Evolutionary conservation across 30 jellyfish, hydroid and myxozoan species (phyloP).

Genomic region (Aurelia sp.): DNA sequence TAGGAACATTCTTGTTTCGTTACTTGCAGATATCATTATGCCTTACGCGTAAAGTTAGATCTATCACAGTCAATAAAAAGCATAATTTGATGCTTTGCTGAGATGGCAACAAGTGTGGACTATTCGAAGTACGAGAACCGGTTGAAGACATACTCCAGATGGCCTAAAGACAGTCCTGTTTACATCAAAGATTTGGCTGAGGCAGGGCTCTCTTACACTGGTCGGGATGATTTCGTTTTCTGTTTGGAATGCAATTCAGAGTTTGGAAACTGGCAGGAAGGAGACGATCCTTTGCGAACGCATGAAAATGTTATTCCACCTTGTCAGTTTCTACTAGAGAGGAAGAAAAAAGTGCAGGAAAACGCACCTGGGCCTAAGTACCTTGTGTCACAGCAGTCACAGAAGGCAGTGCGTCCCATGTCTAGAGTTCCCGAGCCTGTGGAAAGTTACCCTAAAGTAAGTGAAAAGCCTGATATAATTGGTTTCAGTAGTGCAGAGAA

Average conservation of each 20-base stretch:
- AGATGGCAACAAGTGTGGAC: slow-evolving; percentile 33
- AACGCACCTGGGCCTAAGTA: neutral
- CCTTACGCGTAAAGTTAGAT: too few relatives aligned
- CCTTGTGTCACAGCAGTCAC: too few relatives aligned
- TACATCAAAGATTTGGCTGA: slow-evolving; percentile 90
- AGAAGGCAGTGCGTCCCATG: neutral
- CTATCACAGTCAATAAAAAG: neutral
- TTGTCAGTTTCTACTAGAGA: slow-evolving; percentile 63
- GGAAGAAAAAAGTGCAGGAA: neutral
- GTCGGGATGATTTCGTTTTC: slow-evolving; percentile 61
- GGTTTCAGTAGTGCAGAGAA: slow-evolving; percentile 5
- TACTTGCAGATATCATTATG: too few relatives aligned
- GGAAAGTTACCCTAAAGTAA: too few relatives aligned
- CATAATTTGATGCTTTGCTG: neutral
- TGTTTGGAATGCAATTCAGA: slow-evolving; percentile 80
- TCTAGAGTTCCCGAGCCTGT: neutral
- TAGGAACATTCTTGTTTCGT: too few relatives aligned
- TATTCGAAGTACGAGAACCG: slow-evolving; percentile 58
- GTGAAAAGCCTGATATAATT: neutral
- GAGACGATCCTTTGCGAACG: slow-evolving; percentile 74
- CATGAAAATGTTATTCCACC: slow-evolving; percentile 48
- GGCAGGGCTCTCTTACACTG: slow-evolving; percentile 92
- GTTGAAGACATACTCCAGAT: slow-evolving; percentile 30
- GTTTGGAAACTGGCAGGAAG: slow-evolving; percentile 80
- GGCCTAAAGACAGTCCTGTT: slow-evolving; percentile 89